Base-by-base conservation (phyloP, 1,140 invertebrate genomes). In the Chrysomallon squamiferum region DNA sequence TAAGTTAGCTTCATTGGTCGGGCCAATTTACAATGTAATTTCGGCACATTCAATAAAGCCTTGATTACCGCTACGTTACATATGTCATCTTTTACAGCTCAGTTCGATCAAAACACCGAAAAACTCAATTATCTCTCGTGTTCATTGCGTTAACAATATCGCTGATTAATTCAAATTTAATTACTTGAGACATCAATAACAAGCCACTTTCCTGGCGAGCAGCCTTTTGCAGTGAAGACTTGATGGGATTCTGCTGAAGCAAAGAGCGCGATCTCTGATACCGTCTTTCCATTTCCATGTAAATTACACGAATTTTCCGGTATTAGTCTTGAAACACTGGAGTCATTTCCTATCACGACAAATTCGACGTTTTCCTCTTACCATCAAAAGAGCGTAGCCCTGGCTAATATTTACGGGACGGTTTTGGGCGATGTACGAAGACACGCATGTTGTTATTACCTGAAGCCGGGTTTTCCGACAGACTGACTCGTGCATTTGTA, bases 101-200 rank as follows among this genome's bases (percentile, higher is more conserved):
- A 9, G 43, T 64, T 57, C 65, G 47, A 65, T 68, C 70, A 61
- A 62, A 57, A 72, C 70, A 72, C 63, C 66, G 57, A 72, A 72
- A 54, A 72, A 72, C 70, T 72, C 70, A 72, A 72, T 72, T 72
- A 72, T 72, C 66, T 32, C 58, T 41, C 63, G 70, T 63, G 70
- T 64, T 68, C 70, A 60, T 57, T 33, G 70, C 63, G 70, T 72
- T 72, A 68, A 72, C 70, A 52, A 66, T 38, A 54, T 62, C 58
- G 47, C 70, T 72, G 70, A 72, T 72, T 72, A 72, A 72, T 72
- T 72, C 70, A 72, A 72, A 72, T 72, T 72, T 72, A 72, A 72
- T 72, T 72, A 68, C 70, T 72, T 72, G 62, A 68, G 67, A 72
- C 70, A 72, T 66, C 59, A 50, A 62, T 65, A 72, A 68, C 50